Evolutionary conservation across 2,888 invertebrate species (phyloP).

Genomic region (Amblyjoppa proteus): DNA sequence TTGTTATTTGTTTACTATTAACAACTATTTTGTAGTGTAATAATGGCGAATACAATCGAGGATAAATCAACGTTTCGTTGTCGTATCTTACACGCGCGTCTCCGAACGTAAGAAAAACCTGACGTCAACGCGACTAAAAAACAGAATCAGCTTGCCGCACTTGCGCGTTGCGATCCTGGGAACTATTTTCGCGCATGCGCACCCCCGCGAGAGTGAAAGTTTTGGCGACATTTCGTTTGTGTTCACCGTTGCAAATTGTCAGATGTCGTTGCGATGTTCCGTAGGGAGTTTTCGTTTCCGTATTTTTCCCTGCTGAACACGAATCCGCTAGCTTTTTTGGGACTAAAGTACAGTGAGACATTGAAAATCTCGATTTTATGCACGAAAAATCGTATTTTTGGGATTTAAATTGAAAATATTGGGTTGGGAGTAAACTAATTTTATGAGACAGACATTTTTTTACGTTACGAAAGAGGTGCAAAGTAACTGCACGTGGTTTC

Average conservation of each 20-base stretch:
- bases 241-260: neutral
- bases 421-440: too few species aligned
- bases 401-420: too few species aligned
- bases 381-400: too few species aligned
- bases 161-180: slow-evolving; percentile 24
- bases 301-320: too few species aligned
- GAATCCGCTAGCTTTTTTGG: too few species aligned
- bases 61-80: slow-evolving; percentile 50
- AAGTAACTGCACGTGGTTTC: too few species aligned
- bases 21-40: neutral
- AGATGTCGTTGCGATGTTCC: neutral
- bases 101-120: slow-evolving; percentile 61
- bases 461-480: too few species aligned
- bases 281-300: neutral
- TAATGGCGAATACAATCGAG: slow-evolving; percentile 46
- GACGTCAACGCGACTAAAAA: slow-evolving; percentile 71
- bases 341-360: too few species aligned
- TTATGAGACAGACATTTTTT: too few species aligned
- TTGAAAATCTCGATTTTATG: too few species aligned
- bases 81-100: slow-evolving; percentile 60
- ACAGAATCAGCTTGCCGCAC: slow-evolving; percentile 22
- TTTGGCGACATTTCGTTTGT: neutral
- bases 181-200: neutral
- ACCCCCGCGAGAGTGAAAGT: neutral
- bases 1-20: neutral